phyloP scores from a whole-genome alignment of 2,113 vertebrate species.

The Tragelaphus imberbis region DNA sequence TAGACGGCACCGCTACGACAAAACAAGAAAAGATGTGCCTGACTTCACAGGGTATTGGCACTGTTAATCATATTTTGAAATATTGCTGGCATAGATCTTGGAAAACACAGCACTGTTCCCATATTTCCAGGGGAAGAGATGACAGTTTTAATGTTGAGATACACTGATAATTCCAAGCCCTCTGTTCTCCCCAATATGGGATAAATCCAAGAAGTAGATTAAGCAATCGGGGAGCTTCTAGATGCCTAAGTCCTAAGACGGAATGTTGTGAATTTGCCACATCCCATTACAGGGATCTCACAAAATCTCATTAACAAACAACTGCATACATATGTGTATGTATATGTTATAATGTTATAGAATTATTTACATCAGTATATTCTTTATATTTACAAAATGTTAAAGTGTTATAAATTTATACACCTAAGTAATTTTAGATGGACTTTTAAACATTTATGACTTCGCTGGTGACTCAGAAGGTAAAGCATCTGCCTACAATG shows the following conservation, averaged over 20 bases:
- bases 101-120: conserved; percentile 44
- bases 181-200: background rate
- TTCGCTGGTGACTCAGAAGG: background rate
- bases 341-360: background rate
- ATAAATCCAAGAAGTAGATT: conserved; percentile 1
- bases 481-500: background rate
- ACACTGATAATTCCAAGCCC: conserved; percentile 43
- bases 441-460: background rate
- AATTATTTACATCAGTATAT: background rate
- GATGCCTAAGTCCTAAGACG: background rate
- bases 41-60: conserved; percentile 63
- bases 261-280: background rate
- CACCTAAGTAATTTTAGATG: background rate
- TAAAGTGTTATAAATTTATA: background rate
- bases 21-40: conserved; percentile 66
- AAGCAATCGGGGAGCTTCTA: background rate
- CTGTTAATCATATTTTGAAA: conserved; percentile 74
- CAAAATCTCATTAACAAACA: background rate
- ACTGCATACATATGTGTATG: background rate
- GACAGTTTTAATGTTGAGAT: conserved; percentile 49
- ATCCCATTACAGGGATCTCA: background rate
- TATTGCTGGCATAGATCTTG: conserved; percentile 71
- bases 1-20: conserved; percentile 59
- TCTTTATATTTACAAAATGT: background rate
- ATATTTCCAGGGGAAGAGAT: conserved; percentile 51